These are phyloP conservation scores for Numenius phaeopus DNA, from an alignment of 2,797 vertebrate genomes.

Conservation along the genomic window DNA sequence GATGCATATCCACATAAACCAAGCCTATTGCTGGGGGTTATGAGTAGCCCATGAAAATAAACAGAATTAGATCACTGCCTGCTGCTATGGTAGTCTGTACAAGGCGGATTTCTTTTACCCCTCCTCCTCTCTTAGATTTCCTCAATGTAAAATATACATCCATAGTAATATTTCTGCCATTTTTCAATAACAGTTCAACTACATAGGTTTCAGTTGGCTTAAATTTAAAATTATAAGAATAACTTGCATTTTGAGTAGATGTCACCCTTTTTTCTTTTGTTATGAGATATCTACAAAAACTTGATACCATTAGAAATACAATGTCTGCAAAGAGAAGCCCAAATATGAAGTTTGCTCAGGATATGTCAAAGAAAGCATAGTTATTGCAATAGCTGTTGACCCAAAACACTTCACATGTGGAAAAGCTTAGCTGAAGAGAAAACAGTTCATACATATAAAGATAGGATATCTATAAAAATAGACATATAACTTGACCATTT, in stretches of 20 bases:
- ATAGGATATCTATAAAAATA: slow-evolving; percentile 38
- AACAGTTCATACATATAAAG: background rate
- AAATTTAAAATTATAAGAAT: background rate
- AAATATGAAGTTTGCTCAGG: background rate
- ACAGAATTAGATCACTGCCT: background rate
- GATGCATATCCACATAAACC: background rate
- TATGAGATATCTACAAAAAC: background rate
- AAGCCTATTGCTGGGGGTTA: background rate
- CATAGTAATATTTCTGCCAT: background rate
- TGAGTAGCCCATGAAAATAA: background rate
- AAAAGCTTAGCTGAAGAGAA: slow-evolving; percentile 51
- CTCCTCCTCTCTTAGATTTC: background rate
- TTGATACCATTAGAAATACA: background rate
- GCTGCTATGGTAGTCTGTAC: background rate
- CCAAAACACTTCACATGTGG: slow-evolving; percentile 26
- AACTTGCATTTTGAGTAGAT: background rate
- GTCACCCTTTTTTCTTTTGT: background rate
- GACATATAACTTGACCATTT: background rate
- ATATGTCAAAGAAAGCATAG: slow-evolving; percentile 7
- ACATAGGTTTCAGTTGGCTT: background rate
- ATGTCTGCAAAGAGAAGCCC: background rate
- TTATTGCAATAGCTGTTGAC: background rate
- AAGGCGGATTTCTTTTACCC: background rate
- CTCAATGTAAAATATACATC: background rate
- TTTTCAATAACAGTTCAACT: background rate